Conservation (phyloP, 2,113 vertebrate genomes). For the Sorex araneus region DNA sequence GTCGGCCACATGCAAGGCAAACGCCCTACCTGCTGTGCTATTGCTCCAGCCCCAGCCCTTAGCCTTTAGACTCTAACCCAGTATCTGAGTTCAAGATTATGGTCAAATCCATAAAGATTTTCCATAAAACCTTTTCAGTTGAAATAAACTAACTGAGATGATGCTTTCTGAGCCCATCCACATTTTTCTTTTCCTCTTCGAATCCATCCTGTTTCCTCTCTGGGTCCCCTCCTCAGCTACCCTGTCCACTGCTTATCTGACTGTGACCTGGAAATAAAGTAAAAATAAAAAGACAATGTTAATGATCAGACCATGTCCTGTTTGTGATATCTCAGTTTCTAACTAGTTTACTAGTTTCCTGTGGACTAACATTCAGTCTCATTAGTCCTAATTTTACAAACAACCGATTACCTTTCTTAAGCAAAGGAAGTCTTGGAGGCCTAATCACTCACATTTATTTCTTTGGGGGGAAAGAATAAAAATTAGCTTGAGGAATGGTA, state of each 20-base stretch:
- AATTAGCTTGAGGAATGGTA: background rate
- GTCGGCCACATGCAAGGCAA: too few relatives aligned
- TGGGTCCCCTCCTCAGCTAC: too few relatives aligned
- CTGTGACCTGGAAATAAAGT: background rate
- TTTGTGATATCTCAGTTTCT: background rate
- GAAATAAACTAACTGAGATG: background rate
- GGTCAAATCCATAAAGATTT: background rate
- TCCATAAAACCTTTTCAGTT: background rate
- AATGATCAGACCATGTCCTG: background rate
- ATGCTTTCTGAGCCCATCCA: too few relatives aligned
- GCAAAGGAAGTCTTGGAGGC: background rate
- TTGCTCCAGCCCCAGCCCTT: too few relatives aligned
- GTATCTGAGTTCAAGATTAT: background rate
- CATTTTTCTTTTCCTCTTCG: background rate
- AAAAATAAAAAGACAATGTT: background rate
- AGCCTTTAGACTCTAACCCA: background rate
- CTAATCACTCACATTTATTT: background rate
- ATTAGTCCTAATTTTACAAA: background rate
- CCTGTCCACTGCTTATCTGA: too few relatives aligned
- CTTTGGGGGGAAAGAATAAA: background rate
- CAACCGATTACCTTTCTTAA: background rate
- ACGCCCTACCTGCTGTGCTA: too few relatives aligned
- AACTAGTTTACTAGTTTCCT: background rate
- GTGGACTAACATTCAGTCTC: background rate
- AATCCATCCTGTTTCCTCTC: too few relatives aligned